Evolutionary conservation across 2,113 vertebrate species (phyloP).

Genomic region (Pseudonaja textilis): DNA sequence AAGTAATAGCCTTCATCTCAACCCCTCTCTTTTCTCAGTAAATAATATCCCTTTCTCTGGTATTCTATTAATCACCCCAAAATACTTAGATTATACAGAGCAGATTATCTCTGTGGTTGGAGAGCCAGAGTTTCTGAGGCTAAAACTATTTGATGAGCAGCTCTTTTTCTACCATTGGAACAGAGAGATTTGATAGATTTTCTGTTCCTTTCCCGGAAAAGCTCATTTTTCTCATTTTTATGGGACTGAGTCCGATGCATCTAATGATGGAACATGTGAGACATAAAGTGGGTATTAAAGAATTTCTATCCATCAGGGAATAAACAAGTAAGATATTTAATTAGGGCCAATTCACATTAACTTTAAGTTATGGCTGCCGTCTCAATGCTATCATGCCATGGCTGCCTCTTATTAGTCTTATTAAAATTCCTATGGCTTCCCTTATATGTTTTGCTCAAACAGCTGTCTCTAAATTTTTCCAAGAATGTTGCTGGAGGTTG

Average conservation of each 20-base stretch:
- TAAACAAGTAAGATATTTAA: not conserved
- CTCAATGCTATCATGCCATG: not conserved
- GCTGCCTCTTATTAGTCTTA: not conserved
- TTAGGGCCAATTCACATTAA: not conserved
- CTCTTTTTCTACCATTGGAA: conserved; percentile 31
- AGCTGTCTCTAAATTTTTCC: not conserved
- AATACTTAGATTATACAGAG: conserved; percentile 60
- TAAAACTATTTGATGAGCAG: conserved; percentile 36
- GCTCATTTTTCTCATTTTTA: not conserved
- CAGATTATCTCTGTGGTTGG: conserved; percentile 44
- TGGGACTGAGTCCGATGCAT: not conserved
- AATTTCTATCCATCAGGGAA: not conserved
- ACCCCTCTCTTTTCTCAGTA: conserved; percentile 60
- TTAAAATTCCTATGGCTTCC: not conserved
- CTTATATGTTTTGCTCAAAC: conserved; percentile 3
- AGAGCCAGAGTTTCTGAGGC: conserved; percentile 49
- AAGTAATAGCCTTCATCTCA: conserved; percentile 64
- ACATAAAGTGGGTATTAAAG: not conserved
- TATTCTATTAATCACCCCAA: conserved; percentile 50
- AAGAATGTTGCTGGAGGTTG: not conserved
- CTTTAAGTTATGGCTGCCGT: not conserved
- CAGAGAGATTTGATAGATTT: conserved; percentile 30
- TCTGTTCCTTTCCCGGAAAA: not conserved
- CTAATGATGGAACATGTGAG: not conserved
- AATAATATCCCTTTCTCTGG: conserved; percentile 54